Evolutionary conservation across 2,888 invertebrate genomes (phyloP).

Genomic region (Archips xylosteana): DNA sequence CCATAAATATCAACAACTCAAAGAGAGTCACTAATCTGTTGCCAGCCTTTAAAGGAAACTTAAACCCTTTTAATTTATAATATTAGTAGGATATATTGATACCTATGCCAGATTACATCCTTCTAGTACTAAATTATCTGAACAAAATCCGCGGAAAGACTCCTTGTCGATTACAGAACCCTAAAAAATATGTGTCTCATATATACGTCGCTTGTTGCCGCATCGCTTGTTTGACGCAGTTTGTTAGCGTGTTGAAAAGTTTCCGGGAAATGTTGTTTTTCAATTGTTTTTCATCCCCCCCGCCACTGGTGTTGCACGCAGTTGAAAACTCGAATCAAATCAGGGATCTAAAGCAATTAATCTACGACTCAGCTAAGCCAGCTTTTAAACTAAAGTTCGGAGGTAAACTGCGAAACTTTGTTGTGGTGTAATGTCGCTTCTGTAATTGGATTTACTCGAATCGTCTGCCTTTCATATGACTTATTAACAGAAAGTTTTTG

Average conservation of each 20-base stretch:
- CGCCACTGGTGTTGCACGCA: background rate
- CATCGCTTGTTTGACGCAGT: too few species aligned
- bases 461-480: conserved; percentile 2
- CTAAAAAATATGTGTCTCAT: background rate
- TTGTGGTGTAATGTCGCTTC: conserved; percentile 7
- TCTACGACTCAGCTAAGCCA: conserved; percentile 1
- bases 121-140: too few species aligned
- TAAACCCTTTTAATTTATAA: too few species aligned
- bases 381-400: conserved; percentile 3
- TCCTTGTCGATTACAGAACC: background rate
- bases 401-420: conserved; percentile 6
- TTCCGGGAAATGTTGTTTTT: background rate
- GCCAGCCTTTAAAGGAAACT: too few species aligned
- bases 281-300: background rate
- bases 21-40: too few species aligned
- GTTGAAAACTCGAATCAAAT: background rate
- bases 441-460: conserved; percentile 2
- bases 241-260: too few species aligned
- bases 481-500: background rate
- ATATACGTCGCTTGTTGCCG: too few species aligned
- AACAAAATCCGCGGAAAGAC: too few species aligned
- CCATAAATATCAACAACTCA: too few species aligned
- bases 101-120: too few species aligned
- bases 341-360: conserved; percentile 1
- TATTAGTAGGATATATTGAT: too few species aligned